Conservation (phyloP, 2,113 vertebrate genomes). For the Pituophis catenifer region DNA sequence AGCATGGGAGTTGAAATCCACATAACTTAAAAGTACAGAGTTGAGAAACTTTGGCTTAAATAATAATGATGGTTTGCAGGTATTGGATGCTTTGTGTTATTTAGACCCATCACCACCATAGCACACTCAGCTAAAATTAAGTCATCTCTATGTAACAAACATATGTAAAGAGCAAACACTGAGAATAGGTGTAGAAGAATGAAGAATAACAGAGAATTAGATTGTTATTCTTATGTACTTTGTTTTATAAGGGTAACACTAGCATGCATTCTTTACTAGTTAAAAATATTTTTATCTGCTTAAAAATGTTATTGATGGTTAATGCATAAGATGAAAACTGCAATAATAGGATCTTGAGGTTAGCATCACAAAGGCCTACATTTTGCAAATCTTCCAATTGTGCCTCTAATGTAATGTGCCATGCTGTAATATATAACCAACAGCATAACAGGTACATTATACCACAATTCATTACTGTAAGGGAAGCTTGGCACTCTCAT, state of each 20-base stretch:
- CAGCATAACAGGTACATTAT: background rate
- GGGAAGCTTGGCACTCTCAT: background rate
- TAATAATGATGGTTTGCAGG: background rate
- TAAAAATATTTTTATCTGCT: fast-evolving
- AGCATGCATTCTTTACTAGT: fast-evolving
- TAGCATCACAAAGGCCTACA: background rate
- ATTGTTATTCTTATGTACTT: background rate
- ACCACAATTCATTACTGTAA: background rate
- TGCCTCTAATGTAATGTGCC: background rate
- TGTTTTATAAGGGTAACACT: fast-evolving
- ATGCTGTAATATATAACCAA: background rate
- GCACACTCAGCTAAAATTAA: conserved; percentile 17
- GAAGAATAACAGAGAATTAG: background rate
- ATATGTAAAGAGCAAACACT: fast-evolving
- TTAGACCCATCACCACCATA: background rate
- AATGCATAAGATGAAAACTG: background rate
- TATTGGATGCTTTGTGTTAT: background rate
- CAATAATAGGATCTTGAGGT: background rate
- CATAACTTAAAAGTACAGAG: background rate
- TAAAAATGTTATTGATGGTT: background rate
- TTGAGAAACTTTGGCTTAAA: background rate
- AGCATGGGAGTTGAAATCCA: no score
- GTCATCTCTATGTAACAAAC: background rate
- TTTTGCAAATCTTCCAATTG: background rate
- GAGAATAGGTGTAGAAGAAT: background rate